Evolutionary conservation across 1,140 invertebrate genomes (phyloP), one percentile per base, ranked within the genome.

Genomic region (Drosophila tropicalis): DNA sequence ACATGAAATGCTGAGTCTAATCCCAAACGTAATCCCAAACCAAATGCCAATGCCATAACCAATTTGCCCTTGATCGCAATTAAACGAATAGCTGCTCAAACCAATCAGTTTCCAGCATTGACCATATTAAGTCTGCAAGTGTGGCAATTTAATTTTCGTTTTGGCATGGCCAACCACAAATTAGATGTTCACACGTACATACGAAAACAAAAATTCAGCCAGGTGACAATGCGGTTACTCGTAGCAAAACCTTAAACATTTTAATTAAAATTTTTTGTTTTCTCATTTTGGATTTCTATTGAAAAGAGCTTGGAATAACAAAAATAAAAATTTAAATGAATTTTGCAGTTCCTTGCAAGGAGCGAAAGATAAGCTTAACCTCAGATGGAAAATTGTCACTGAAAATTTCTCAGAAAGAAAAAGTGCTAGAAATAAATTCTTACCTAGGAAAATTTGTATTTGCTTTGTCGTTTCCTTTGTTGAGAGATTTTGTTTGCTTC

Each of bases 81-180:
- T 76, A 58, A 12, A 29, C 39, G 25, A 17, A 5, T 17, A 19
- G 44, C 22, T 12, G 17, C 61, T 25, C 40, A 57, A 62, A 17
- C 72, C 65, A 63, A 76, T 76, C 58, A 58, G 47, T 15, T 34
- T 57, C 47, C 36, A 17, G 44, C n/a, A 44, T 29, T 17, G 17
- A 62, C 58, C 72, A 51, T 54, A 75, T 62, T 57, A 69, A 10
- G 44, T 51, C 17, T 51, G 44, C 44, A 51, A 39, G 17, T 29
- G 61, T 69, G 10, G 17, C 22, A 47, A 76, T 63, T 76, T 40
- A 62, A 60, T 76, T 76, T 39, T 5, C 6, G 47, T 19, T 29
- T 54, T 55, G 34, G 44, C 2, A 47, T 47, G 7, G 44, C 17
- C 60, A 25, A 29, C 10, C 36, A 9, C 13, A 22, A 44, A 29